These are phyloP conservation scores for Tursiops truncatus DNA, from an alignment of 2,113 vertebrate species.

Conservation along the genomic window DNA sequence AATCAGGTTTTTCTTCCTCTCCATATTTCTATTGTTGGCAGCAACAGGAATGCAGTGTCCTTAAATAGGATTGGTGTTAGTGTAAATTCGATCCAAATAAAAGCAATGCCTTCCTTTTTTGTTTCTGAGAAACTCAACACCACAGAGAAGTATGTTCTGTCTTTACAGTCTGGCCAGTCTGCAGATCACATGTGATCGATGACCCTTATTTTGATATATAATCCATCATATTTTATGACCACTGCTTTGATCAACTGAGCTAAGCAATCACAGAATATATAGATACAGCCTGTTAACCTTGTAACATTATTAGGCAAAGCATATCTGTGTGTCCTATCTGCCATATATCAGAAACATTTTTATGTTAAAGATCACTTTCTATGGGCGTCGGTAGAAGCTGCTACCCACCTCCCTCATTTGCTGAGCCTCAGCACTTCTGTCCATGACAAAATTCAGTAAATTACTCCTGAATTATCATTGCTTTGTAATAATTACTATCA, in stretches of 20 bases:
- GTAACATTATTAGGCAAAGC: neutral
- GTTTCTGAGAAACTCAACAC: neutral
- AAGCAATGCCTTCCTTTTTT: neutral
- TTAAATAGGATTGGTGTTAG: neutral
- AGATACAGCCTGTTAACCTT: neutral
- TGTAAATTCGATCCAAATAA: neutral
- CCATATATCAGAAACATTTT: neutral
- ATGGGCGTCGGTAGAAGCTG: neutral
- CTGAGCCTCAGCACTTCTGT: neutral
- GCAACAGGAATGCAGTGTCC: neutral
- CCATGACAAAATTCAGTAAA: neutral
- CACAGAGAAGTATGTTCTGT: neutral
- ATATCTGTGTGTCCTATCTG: neutral
- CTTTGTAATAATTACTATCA: neutral
- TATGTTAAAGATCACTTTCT: neutral
- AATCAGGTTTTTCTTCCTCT: neutral
- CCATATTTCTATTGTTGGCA: neutral
- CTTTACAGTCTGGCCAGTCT: neutral
- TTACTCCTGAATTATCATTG: neutral
- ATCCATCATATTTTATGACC: neutral
- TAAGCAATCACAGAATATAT: neutral
- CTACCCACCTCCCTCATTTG: neutral
- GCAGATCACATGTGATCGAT: neutral
- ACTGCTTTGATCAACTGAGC: neutral
- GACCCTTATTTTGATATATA: neutral